Percentiles rank a stretch among this genome's conserved stretches.
Conservation (phyloP, 2,113 vertebrate genomes). For the Drymodes brunneopygia region DNA sequence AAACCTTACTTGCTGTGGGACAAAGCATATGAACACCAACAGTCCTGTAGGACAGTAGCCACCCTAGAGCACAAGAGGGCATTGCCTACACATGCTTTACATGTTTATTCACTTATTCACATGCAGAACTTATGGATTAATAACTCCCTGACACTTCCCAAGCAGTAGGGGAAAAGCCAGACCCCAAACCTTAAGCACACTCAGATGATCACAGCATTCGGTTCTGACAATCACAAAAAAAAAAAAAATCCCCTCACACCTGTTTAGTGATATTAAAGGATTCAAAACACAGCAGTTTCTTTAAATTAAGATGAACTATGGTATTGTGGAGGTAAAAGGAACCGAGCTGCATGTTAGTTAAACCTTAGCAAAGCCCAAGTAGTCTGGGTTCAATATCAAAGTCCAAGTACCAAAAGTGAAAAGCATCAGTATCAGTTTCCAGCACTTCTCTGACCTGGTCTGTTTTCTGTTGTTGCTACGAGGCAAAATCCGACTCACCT, state of each 20-base stretch:
- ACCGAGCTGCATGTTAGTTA: neutral
- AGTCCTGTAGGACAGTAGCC: conserved; percentile 53
- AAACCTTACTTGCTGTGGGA: conserved; percentile 58
- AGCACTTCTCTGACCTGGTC: conserved; percentile 53
- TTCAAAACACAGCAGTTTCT: neutral
- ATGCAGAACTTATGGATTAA: conserved; percentile 5
- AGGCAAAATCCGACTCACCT: conserved; percentile 17
- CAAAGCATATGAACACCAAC: conserved; percentile 37
- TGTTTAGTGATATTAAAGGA: neutral
- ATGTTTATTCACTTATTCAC: conserved; percentile 50
- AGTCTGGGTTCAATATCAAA: neutral
- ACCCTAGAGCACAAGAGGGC: conserved; percentile 69
- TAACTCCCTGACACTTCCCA: neutral
- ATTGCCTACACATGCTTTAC: conserved; percentile 52
- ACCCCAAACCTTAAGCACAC: conserved; percentile 50
- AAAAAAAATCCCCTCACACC: neutral
- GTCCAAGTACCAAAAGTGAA: conserved; percentile 11
- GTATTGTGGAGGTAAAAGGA: neutral
- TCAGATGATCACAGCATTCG: neutral
- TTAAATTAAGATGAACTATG: neutral
- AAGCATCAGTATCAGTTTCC: conserved; percentile 49
- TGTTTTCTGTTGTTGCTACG: conserved; percentile 54
- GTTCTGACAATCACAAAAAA: neutral
- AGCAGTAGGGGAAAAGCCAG: conserved; percentile 25
- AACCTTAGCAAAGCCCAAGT: neutral